A percentile compares a stretch with the other conserved stretches of the same genome.
Evolutionary conservation across 2,113 vertebrate genomes (phyloP).

Genomic region (Ploceus nigricollis): DNA sequence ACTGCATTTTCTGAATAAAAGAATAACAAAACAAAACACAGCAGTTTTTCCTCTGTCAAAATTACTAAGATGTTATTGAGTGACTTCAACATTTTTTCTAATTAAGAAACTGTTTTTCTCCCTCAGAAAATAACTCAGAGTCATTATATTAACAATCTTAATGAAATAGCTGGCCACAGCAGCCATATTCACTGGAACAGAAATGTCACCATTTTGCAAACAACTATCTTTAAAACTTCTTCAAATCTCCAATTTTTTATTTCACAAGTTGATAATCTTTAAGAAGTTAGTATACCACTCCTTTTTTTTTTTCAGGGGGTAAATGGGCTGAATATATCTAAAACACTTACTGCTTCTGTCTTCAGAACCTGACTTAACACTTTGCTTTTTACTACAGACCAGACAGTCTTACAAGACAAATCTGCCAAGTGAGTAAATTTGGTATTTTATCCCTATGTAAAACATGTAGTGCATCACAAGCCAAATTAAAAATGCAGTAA

Average conservation of each 20-base stretch:
- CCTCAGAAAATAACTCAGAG: background rate
- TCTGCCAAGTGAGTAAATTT: background rate
- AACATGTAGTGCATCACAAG: background rate
- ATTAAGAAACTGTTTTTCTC: background rate
- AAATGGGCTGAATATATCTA: background rate
- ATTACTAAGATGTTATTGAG: background rate
- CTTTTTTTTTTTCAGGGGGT: background rate
- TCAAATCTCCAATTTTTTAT: background rate
- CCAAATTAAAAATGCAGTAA: background rate
- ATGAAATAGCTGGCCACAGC: background rate
- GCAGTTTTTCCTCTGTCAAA: background rate
- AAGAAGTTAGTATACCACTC: background rate
- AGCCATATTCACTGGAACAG: background rate
- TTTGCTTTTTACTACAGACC: background rate
- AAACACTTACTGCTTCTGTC: background rate
- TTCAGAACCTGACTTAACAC: background rate
- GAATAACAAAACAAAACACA: background rate
- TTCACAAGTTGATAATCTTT: background rate
- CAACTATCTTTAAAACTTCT: background rate
- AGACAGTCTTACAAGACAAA: background rate
- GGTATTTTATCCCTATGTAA: background rate
- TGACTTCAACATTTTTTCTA: background rate
- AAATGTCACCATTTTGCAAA: background rate
- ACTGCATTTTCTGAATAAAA: background rate
- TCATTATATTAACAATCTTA: background rate